Conservation (phyloP, 92 coral and sea anemone species). For the Meandrina meandrites region DNA sequence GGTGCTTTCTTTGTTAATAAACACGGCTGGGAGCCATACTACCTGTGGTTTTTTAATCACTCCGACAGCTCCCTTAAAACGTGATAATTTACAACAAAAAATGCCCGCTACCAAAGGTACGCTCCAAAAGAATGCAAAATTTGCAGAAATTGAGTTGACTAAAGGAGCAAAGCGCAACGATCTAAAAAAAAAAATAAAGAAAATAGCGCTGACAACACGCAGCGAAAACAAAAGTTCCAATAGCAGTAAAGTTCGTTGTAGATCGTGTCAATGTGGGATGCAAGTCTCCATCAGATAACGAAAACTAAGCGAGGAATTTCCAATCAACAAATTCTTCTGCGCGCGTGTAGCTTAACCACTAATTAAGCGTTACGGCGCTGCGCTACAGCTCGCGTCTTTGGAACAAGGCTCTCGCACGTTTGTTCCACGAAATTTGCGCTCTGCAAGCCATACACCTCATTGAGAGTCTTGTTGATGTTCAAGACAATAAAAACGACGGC, state of each 20-base stretch:
- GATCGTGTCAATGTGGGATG: background rate
- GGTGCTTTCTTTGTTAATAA: slow-evolving; percentile 75
- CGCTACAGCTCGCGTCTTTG: background rate
- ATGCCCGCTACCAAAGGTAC: background rate
- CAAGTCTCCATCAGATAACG: slow-evolving; percentile 43
- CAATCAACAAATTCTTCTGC: slow-evolving; percentile 29
- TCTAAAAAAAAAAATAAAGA: background rate
- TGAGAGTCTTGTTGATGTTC: slow-evolving; percentile 15
- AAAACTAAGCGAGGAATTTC: slow-evolving; percentile 2
- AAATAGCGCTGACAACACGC: background rate
- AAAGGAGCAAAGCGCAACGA: background rate
- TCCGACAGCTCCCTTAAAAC: slow-evolving; percentile 31
- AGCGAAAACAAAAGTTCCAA: background rate
- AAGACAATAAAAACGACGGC: slow-evolving; percentile 20
- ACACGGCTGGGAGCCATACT: slow-evolving; percentile 55
- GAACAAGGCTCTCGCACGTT: background rate
- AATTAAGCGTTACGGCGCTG: background rate
- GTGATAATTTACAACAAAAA: slow-evolving; percentile 17
- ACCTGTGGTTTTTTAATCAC: slow-evolving; percentile 42
- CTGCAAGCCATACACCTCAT: slow-evolving; percentile 9
- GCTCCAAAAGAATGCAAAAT: background rate
- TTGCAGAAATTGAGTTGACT: background rate
- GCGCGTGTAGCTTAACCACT: slow-evolving; percentile 3
- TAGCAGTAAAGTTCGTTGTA: slow-evolving; percentile 4
- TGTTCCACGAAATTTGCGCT: background rate